Evolutionary conservation across 2,113 vertebrate species (phyloP), one percentile per base, ranked within the genome.

Genomic region (Dinomys branickii): DNA sequence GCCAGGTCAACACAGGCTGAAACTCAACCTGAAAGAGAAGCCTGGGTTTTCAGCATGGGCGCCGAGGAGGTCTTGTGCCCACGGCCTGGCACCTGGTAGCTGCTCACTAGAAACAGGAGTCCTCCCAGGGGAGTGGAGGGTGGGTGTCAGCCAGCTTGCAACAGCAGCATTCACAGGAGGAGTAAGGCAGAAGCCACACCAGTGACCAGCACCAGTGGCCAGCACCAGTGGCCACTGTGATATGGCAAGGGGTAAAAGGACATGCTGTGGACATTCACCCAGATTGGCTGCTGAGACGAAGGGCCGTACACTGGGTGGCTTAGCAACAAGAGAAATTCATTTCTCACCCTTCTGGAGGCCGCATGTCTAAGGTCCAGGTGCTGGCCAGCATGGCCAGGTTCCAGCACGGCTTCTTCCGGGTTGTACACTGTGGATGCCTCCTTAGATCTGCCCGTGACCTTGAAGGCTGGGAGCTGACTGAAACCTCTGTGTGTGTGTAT

Each of bases 221-320:
- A n/a, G n/a, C n/a, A n/a, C n/a, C 30, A 4, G 67, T 7, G 35
- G 56, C 81, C 1, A 0, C 13, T 73, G 1, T 1, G n/a, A n/a
- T 17, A 4, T 33, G 33, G 19, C 8, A 33, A 6, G 30, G 47
- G 35, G 44, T 41, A 19, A 24, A 22, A 33, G 28, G n/a, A 38
- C 7, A 26, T 38, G 20, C 5, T 33, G 1, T 4, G 5, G 8
- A 6, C 7, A 0, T 13, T 2, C 54, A 26, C 17, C 52, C 78
- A 17, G 33, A 35, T 17, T 9, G 24, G 50, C 85, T 78, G 2
- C 50, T 50, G 5, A 59, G 28, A 52, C 26, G 24, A 58, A 77
- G 17, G 13, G 13, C 56, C 44, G 14, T 6, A 20, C 50, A 41
- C 67, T 7, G 28, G 14, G 12, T 28, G 65, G 47, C 54, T 47